phyloP scores from a whole-genome alignment of 2,888 invertebrate species.

The Nebria brevicollis region DNA sequence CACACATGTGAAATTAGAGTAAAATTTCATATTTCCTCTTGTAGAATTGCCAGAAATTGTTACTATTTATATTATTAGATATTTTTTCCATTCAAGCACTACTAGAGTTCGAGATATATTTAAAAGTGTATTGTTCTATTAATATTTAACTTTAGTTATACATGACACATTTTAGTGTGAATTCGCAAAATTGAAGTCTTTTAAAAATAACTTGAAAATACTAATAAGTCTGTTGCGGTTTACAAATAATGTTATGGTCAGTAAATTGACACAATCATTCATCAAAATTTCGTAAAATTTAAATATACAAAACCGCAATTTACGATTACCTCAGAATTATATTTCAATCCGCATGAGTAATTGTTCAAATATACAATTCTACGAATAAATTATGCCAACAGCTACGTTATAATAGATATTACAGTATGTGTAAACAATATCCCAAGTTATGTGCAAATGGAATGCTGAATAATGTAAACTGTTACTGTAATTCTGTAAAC shows the following conservation, averaged over 20 bases:
- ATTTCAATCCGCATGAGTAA: not conserved
- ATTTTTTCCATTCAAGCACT: no score
- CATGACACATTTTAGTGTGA: no score
- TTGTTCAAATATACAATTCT: not conserved
- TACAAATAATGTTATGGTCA: not conserved
- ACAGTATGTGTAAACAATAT: constrained; percentile 34
- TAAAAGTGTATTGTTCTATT: no score
- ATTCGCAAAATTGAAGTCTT: not conserved
- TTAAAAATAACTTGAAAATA: no score
- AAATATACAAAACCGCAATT: not conserved
- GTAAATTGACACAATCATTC: not conserved
- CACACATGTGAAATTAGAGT: no score
- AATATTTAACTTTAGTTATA: no score
- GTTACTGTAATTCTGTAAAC: constrained; percentile 14
- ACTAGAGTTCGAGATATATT: no score
- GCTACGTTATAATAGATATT: not conserved
- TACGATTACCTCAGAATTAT: not conserved
- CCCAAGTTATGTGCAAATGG: constrained; percentile 17
- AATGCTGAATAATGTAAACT: constrained; percentile 26
- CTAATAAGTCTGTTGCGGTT: not conserved
- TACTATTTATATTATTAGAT: no score
- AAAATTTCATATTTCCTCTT: no score
- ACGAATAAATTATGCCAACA: not conserved
- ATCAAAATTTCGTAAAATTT: not conserved
- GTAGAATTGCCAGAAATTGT: no score